A percentile compares a stretch with the other conserved stretches of the same genome.
Conservation (phyloP, 2,888 invertebrate species). For the Thymelicus lineola region DNA sequence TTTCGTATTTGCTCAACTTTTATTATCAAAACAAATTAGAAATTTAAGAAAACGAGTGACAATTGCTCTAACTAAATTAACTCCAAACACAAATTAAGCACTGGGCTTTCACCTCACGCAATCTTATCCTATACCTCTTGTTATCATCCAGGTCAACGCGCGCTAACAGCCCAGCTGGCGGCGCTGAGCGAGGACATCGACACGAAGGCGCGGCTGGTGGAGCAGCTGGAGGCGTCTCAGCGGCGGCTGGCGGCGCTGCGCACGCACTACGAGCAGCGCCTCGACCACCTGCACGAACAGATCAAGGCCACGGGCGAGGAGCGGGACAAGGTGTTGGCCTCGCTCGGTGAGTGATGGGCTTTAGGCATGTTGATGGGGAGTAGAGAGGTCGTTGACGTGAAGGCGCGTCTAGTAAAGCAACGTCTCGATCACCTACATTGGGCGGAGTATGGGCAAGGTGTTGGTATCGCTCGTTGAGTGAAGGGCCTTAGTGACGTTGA, state of each 20-base stretch:
- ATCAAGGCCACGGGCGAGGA: constrained; percentile 96
- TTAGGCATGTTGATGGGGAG: too few relatives aligned
- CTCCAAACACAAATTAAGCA: too few relatives aligned
- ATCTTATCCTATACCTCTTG: too few relatives aligned
- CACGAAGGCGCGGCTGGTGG: constrained; percentile 97
- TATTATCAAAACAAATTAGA: too few relatives aligned
- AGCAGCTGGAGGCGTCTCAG: constrained; percentile 96
- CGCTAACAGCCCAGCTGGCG: constrained; percentile 92
- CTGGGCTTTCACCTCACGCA: too few relatives aligned
- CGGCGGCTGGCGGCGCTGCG: constrained; percentile 93
- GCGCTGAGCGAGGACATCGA: constrained; percentile 97
- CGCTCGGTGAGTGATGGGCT: constrained; percentile 63
- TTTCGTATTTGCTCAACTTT: too few relatives aligned
- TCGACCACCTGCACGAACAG: constrained; percentile 92
- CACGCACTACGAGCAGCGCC: constrained; percentile 96
- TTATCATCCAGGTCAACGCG: constrained; percentile 67
- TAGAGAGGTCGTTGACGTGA: too few relatives aligned
- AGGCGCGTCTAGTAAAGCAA: too few relatives aligned
- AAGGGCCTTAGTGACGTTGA: too few relatives aligned
- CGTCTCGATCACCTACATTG: too few relatives aligned
- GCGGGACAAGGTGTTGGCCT: constrained; percentile 93
- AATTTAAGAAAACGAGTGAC: too few relatives aligned
- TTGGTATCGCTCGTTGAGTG: constrained; percentile 85
- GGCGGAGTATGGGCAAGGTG: constrained; percentile 96
- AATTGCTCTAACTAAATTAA: too few relatives aligned